Conservation (phyloP, 2,797 vertebrate genomes). For the Pseudotriccus pelzelni region DNA sequence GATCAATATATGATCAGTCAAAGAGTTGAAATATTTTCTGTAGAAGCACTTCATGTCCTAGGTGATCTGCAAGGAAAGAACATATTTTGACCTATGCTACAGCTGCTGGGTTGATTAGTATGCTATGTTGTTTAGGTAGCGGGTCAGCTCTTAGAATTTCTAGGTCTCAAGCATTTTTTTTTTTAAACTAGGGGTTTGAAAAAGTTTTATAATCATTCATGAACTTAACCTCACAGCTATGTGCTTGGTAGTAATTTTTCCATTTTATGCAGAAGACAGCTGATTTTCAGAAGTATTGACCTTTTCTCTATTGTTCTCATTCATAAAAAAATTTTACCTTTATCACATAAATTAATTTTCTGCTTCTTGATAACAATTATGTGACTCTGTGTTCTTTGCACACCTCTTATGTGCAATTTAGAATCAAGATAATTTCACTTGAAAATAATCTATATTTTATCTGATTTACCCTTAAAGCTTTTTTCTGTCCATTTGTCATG, state of each 20-base stretch:
- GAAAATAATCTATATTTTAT: background rate
- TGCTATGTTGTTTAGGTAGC: background rate
- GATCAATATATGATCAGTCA: background rate
- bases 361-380: background rate
- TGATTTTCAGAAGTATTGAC: background rate
- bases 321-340: background rate
- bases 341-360: background rate
- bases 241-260: background rate
- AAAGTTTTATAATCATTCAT: background rate
- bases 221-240: background rate
- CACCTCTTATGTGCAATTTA: background rate
- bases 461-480: constrained; percentile 33
- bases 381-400: background rate
- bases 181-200: background rate
- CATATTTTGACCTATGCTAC: background rate
- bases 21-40: background rate
- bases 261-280: background rate
- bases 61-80: background rate
- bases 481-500: background rate
- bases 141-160: background rate
- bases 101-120: background rate
- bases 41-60: background rate
- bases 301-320: background rate
- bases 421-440: background rate
- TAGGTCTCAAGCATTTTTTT: background rate